phyloP scores from a whole-genome alignment of 2,797 vertebrate genomes.

The Carapus acus region DNA sequence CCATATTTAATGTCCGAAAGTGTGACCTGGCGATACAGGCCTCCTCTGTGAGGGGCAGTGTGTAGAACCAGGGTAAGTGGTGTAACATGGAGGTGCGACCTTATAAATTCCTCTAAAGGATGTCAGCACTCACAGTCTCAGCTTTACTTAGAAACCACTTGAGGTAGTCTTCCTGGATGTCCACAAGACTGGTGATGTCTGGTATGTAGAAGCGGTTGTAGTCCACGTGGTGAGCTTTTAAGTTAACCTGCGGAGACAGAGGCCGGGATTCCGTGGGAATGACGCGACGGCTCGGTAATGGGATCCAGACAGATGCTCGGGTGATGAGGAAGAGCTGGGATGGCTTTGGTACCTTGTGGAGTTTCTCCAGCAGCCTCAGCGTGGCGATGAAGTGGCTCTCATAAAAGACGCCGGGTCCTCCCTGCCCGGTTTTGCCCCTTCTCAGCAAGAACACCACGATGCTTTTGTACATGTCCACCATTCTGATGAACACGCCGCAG shows the following conservation, averaged over 20 bases:
- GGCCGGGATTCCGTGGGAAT: conserved; percentile 18
- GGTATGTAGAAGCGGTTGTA: conserved; percentile 93
- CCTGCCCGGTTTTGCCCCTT: conserved; percentile 83
- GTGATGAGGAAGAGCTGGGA: no score
- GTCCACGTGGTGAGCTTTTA: conserved; percentile 88
- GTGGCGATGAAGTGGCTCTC: conserved; percentile 89
- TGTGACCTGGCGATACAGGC: background rate
- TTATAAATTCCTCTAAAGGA: background rate
- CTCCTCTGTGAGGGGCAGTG: background rate
- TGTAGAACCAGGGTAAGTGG: background rate
- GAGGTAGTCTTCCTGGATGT: conserved; percentile 99
- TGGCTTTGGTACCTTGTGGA: conserved; percentile 99
- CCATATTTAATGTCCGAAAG: background rate
- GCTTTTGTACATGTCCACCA: conserved; percentile 92
- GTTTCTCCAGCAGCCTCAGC: conserved; percentile 87
- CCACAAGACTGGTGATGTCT: conserved; percentile 89
- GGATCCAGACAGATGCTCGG: no score
- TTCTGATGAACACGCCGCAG: conserved; percentile 81
- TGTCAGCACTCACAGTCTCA: conserved; percentile 81
- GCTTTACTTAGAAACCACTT: conserved; percentile 96
- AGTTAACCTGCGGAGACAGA: conserved; percentile 79
- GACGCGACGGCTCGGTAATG: no score
- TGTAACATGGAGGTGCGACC: conserved; percentile 7
- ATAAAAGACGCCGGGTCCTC: conserved; percentile 82
- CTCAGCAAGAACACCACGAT: conserved; percentile 90